These are phyloP conservation scores for Lithophane ornitopus DNA, from an alignment of 2,888 invertebrate species.

Conservation along the genomic window DNA sequence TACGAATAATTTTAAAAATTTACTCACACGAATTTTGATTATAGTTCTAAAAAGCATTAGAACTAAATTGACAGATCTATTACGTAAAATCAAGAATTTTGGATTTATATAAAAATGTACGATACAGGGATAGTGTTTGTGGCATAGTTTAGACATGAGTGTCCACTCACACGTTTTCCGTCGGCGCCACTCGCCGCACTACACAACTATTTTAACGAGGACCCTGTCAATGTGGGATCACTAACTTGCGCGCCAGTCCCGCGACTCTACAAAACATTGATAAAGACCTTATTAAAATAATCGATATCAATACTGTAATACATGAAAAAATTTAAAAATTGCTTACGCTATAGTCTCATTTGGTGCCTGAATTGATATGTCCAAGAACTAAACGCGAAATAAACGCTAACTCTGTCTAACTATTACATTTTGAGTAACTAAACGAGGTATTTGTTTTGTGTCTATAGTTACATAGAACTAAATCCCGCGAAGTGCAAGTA, in stretches of 20 bases:
- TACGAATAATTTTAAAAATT: constrained; percentile 74
- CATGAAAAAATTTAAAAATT: constrained; percentile 82
- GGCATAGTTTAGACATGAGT: constrained; percentile 70
- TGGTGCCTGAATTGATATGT: constrained; percentile 91
- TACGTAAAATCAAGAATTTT: constrained; percentile 44
- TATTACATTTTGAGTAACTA: constrained; percentile 86
- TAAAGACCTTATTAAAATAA: constrained; percentile 72
- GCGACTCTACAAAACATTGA: constrained; percentile 65
- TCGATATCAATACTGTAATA: constrained; percentile 68
- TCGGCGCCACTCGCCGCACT: constrained; percentile 67
- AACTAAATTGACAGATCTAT: constrained; percentile 75
- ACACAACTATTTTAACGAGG: constrained; percentile 72
- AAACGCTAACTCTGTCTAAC: constrained; percentile 86
- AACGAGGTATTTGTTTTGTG: constrained; percentile 90
- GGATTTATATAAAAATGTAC: constrained; percentile 77
- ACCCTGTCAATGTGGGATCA: constrained; percentile 69
- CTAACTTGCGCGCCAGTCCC: constrained; percentile 48
- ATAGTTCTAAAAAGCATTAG: constrained; percentile 83
- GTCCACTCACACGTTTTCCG: constrained; percentile 55
- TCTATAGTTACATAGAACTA: constrained; percentile 85
- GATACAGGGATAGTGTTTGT: constrained; percentile 73
- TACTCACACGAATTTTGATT: constrained; percentile 81
- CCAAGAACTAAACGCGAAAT: constrained; percentile 88
- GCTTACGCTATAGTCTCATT: constrained; percentile 89
- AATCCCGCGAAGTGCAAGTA: constrained; percentile 82